Evolutionary conservation across 1,140 invertebrate species (phyloP).

Genomic region (Luehdorfia chinensis): DNA sequence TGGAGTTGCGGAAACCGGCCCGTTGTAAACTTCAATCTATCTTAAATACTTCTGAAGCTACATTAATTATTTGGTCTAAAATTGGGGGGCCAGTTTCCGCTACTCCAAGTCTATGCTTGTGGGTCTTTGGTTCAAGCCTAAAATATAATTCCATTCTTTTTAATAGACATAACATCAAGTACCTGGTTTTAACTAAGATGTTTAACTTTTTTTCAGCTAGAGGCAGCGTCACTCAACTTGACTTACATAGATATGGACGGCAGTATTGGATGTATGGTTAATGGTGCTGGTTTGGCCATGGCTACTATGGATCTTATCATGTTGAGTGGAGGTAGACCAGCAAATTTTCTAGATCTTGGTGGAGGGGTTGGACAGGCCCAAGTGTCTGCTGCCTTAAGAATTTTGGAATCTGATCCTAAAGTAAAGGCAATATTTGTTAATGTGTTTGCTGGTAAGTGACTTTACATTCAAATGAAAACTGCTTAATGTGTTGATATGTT

Average conservation of each 20-base stretch:
- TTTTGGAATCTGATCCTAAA: conserved; percentile 92
- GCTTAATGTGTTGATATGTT: no score
- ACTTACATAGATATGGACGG: conserved; percentile 99
- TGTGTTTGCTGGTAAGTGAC: conserved; percentile 93
- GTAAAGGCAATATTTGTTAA: conserved; percentile 98
- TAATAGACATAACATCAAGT: no score
- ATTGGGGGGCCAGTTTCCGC: no score
- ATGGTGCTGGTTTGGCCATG: conserved; percentile 99
- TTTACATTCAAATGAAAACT: not conserved
- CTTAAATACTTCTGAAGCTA: no score
- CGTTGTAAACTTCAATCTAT: no score
- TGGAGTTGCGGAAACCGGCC: no score
- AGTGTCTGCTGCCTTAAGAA: conserved; percentile 96
- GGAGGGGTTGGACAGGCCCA: conserved; percentile 95
- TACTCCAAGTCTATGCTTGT: no score
- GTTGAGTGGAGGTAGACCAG: conserved; percentile 94
- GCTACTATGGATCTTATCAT: conserved; percentile 99
- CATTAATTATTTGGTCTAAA: no score
- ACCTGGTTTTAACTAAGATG: no score
- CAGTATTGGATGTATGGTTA: conserved; percentile 97
- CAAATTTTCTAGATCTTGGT: conserved; percentile 97
- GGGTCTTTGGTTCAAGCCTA: no score
- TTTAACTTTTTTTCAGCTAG: conserved; percentile 68
- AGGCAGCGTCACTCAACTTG: conserved; percentile 92
- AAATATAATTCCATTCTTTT: no score